Percentiles rank a stretch among this genome's conserved stretches.
These are phyloP conservation scores for Polypedilum pembai DNA, from an alignment of 1,140 invertebrate species.

Conservation along the genomic window DNA sequence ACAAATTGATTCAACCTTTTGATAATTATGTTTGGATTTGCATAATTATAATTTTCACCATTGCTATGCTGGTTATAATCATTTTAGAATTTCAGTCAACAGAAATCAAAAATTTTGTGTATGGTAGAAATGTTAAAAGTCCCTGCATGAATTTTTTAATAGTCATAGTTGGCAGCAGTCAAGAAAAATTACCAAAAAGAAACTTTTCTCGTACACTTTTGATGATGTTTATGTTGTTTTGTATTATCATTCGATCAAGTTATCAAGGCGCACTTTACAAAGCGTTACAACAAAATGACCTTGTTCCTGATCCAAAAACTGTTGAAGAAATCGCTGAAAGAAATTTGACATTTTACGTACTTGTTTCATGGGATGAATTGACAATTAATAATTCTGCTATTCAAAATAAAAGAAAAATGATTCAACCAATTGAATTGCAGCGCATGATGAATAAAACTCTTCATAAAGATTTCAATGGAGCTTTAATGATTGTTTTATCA, in stretches of 20 bases:
- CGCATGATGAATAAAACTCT: not conserved
- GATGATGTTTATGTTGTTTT: not conserved
- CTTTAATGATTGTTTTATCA: not conserved
- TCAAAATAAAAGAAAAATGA: not conserved
- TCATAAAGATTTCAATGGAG: not conserved
- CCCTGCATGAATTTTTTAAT: not conserved
- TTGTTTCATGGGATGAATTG: not conserved
- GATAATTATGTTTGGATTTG: not conserved
- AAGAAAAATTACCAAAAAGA: not conserved
- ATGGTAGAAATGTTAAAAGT: not conserved
- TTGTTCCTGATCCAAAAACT: not conserved
- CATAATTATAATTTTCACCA: not conserved
- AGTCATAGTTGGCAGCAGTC: not conserved
- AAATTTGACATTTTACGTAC: not conserved
- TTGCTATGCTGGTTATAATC: not conserved
- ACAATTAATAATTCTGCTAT: not conserved
- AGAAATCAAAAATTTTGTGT: not conserved
- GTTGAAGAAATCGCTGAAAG: not conserved
- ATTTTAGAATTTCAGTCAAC: not conserved
- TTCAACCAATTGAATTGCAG: not conserved
- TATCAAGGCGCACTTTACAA: constrained; percentile 1
- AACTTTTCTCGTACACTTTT: not conserved
- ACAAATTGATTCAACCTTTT: not conserved
- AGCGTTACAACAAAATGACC: not conserved
- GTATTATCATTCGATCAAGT: not conserved